Conservation (phyloP, 2,888 invertebrate genomes). For the Synanthedon myopaeformis region DNA sequence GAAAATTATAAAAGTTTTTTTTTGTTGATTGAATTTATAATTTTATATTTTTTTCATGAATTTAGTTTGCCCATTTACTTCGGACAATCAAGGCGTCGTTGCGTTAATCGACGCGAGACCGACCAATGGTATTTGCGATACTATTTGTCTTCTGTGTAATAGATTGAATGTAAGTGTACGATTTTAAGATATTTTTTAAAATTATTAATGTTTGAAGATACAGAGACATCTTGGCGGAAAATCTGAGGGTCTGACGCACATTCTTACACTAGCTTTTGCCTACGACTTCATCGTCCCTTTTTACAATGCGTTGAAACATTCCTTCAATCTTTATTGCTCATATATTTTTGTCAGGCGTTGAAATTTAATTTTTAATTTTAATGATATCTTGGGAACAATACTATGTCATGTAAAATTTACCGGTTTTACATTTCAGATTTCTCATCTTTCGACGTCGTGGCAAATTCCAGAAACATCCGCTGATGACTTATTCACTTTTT, state of each 20-base stretch:
- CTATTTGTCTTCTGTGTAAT: conserved; percentile 47
- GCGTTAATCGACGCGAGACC: conserved; percentile 52
- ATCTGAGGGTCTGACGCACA: too few species aligned
- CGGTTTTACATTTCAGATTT: conserved; percentile 65
- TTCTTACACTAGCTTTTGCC: too few species aligned
- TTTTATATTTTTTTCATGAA: conserved; percentile 5
- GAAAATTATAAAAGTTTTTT: background rate
- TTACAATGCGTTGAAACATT: too few species aligned
- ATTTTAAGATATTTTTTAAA: background rate
- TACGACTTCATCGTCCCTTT: too few species aligned
- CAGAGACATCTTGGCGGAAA: too few species aligned
- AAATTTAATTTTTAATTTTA: too few species aligned
- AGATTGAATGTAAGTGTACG: conserved; percentile 33
- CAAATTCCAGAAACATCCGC: conserved; percentile 69
- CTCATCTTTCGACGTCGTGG: conserved; percentile 81
- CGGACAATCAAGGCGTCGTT: conserved; percentile 30
- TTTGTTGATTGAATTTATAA: background rate
- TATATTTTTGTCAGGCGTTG: too few species aligned
- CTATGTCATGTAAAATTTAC: too few species aligned
- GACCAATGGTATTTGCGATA: conserved; percentile 49
- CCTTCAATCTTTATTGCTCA: too few species aligned
- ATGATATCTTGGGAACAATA: too few species aligned
- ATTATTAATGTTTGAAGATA: background rate
- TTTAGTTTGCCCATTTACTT: conserved; percentile 46
- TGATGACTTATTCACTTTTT: conserved; percentile 54